Conservation (phyloP, 2,113 vertebrate genomes). For the Dasyornis broadbenti region DNA sequence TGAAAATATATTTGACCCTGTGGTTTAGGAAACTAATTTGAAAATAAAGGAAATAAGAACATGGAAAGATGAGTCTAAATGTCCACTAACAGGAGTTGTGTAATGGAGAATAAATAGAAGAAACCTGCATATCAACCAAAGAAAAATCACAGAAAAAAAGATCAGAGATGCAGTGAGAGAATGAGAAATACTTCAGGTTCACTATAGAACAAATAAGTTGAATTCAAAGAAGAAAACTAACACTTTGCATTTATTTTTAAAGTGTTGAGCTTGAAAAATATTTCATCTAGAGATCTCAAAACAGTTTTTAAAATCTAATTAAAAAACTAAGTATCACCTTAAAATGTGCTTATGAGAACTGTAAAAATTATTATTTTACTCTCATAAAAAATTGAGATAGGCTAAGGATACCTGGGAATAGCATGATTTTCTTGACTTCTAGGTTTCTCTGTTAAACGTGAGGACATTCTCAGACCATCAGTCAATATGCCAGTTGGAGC, state of each 20-base stretch:
- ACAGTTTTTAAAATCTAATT: not conserved
- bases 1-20: not conserved
- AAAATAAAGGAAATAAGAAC: not conserved
- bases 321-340: not conserved
- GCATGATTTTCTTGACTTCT: not conserved
- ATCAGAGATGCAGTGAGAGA: not conserved
- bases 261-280: not conserved
- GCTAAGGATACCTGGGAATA: not conserved
- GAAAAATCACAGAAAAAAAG: not conserved
- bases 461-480: not conserved
- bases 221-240: not conserved
- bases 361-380: not conserved
- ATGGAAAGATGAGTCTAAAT: not conserved
- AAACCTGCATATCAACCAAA: not conserved
- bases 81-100: not conserved
- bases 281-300: not conserved
- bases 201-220: not conserved
- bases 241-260: not conserved
- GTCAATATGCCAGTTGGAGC: not conserved
- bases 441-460: not conserved
- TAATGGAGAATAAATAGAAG: not conserved
- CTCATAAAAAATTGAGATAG: not conserved
- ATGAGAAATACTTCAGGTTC: not conserved
- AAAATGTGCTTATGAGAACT: not conserved
- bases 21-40: not conserved